Evolutionary conservation across 2,113 vertebrate genomes (phyloP).

Genomic region (Chloroceryle aenea): DNA sequence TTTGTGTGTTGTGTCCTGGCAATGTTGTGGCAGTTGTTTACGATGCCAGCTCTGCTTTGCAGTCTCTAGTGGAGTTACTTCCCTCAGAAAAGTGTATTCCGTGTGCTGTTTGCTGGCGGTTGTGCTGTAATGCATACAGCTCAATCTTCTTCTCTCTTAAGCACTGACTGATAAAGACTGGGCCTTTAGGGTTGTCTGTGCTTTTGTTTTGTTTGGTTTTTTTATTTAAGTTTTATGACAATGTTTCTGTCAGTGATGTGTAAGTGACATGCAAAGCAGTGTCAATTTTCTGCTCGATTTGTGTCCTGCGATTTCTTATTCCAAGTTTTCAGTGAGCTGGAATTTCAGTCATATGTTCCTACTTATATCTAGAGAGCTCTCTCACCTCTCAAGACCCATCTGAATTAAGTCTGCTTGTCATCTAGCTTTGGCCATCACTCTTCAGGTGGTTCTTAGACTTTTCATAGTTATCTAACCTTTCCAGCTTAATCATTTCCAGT

Average conservation of each 20-base stretch:
- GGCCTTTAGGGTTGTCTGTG: too few species aligned
- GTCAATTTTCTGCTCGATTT: background rate
- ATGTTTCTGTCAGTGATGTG: too few species aligned
- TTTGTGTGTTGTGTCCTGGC: background rate
- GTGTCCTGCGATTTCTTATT: background rate
- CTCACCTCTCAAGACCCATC: background rate
- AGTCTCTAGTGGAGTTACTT: background rate
- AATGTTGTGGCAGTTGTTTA: background rate
- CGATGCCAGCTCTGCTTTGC: background rate
- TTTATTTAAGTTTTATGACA: too few species aligned
- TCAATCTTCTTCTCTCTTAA: background rate
- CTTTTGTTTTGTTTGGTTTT: background rate
- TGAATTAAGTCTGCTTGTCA: background rate
- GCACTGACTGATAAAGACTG: background rate
- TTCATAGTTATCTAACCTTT: background rate
- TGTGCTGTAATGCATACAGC: background rate
- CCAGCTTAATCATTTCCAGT: background rate
- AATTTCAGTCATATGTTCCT: background rate
- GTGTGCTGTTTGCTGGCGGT: fast-evolving
- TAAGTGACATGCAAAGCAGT: background rate
- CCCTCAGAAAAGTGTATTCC: background rate
- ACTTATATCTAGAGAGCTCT: background rate
- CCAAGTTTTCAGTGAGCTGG: background rate
- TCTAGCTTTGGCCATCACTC: background rate
- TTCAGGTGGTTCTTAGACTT: background rate